Evolutionary conservation across 2,797 vertebrate genomes (phyloP).

Genomic region (Heliangelus exortis): DNA sequence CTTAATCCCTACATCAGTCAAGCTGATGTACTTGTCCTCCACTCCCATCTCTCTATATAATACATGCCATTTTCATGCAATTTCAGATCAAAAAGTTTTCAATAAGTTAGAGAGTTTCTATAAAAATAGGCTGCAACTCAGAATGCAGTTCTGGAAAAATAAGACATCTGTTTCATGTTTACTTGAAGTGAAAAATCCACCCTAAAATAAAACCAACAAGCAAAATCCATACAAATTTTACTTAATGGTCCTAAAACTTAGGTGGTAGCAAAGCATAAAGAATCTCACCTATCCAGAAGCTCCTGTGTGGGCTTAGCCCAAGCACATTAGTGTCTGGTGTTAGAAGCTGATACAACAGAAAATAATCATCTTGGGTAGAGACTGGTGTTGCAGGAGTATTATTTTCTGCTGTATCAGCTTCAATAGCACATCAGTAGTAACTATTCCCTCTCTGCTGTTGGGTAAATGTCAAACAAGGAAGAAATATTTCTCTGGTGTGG

Average conservation of each 20-base stretch:
- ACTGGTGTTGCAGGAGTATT: background rate
- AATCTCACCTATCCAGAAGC: background rate
- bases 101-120: background rate
- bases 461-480: conserved; percentile 32
- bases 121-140: background rate
- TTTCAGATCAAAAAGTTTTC: background rate
- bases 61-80: background rate
- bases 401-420: conserved; percentile 4
- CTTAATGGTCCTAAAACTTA: background rate
- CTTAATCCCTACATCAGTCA: background rate
- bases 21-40: background rate
- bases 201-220: background rate
- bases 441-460: background rate
- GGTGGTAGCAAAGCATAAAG: fast-evolving
- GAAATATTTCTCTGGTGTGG: background rate
- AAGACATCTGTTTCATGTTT: background rate
- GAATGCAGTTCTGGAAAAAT: background rate
- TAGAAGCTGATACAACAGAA: conserved; percentile 14
- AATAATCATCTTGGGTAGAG: background rate
- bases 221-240: background rate
- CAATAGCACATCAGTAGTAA: background rate
- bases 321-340: background rate
- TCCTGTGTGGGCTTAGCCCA: background rate
- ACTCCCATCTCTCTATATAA: background rate
- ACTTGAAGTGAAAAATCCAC: background rate